These are phyloP conservation scores for Rhopalosiphum padi DNA, from an alignment of 1,140 invertebrate species.

Conservation along the genomic window DNA sequence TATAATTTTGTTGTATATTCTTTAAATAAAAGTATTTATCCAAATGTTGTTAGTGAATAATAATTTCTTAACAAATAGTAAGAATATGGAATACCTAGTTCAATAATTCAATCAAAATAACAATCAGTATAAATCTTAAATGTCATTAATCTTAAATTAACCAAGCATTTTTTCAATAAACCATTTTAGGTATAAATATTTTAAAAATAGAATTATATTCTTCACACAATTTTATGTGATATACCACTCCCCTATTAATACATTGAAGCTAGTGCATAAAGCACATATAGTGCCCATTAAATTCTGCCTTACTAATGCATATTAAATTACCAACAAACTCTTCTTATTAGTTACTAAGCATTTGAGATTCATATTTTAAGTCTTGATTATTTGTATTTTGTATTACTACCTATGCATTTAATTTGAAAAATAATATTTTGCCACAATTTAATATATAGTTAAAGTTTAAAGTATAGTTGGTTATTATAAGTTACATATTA, in stretches of 20 bases:
- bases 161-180: too few relatives aligned
- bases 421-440: background rate
- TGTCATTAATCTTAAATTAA: too few relatives aligned
- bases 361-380: background rate
- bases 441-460: background rate
- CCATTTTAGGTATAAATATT: too few relatives aligned
- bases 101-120: too few relatives aligned
- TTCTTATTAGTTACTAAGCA: background rate
- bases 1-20: too few relatives aligned
- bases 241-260: background rate
- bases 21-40: too few relatives aligned
- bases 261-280: background rate
- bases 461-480: background rate
- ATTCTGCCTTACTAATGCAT: background rate
- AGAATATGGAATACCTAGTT: too few relatives aligned
- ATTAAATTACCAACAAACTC: background rate
- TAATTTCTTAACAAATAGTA: too few relatives aligned
- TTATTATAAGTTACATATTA: background rate
- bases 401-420: background rate
- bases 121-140: too few relatives aligned
- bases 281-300: background rate
- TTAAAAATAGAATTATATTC: too few relatives aligned
- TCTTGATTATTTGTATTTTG: too few relatives aligned
- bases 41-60: too few relatives aligned
- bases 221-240: background rate